Percentiles rank a stretch among this genome's conserved stretches.
phyloP scores from a whole-genome alignment of 1,140 invertebrate genomes.

The Halesus radiatus region DNA sequence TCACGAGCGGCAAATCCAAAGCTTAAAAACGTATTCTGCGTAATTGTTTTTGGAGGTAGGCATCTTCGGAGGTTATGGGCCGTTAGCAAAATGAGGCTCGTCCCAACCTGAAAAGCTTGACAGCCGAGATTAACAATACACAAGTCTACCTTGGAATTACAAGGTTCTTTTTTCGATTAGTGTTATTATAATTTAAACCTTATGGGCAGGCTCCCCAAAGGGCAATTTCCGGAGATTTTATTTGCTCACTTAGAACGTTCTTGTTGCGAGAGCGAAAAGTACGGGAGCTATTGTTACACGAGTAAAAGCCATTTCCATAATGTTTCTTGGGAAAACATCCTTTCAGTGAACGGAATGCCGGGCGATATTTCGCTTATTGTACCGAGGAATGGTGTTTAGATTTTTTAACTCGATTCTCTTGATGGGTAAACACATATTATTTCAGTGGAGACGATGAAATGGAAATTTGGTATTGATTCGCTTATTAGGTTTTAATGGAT shows the following conservation, averaged over 20 bases:
- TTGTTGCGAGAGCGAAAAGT: background rate
- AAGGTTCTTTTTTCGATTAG: slow-evolving; percentile 26
- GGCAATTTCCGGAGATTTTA: background rate
- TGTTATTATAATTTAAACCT: slow-evolving; percentile 3
- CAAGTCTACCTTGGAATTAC: slow-evolving; percentile 34
- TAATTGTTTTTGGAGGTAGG: slow-evolving; percentile 5
- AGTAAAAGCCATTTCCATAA: slow-evolving; percentile 54
- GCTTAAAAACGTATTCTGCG: slow-evolving; percentile 20
- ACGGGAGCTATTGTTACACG: slow-evolving; percentile 38
- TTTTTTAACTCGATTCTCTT: slow-evolving; percentile 36
- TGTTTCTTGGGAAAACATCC: slow-evolving; percentile 43
- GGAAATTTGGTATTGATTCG: slow-evolving; percentile 6
- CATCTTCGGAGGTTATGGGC: slow-evolving; percentile 42
- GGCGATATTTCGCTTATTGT: slow-evolving; percentile 37
- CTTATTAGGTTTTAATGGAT: background rate
- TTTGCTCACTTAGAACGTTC: slow-evolving; percentile 13
- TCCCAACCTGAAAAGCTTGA: slow-evolving; percentile 48
- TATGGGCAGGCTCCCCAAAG: background rate
- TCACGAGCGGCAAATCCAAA: background rate
- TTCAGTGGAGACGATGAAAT: slow-evolving; percentile 23
- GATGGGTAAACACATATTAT: slow-evolving; percentile 28
- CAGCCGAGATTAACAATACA: slow-evolving; percentile 56
- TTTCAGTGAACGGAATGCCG: slow-evolving; percentile 22
- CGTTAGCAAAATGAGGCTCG: slow-evolving; percentile 48
- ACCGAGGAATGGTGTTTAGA: slow-evolving; percentile 31